Evolutionary conservation across 2,113 vertebrate genomes (phyloP), one percentile per base, ranked within the genome.

Genomic region (Cnemophilus loriae): DNA sequence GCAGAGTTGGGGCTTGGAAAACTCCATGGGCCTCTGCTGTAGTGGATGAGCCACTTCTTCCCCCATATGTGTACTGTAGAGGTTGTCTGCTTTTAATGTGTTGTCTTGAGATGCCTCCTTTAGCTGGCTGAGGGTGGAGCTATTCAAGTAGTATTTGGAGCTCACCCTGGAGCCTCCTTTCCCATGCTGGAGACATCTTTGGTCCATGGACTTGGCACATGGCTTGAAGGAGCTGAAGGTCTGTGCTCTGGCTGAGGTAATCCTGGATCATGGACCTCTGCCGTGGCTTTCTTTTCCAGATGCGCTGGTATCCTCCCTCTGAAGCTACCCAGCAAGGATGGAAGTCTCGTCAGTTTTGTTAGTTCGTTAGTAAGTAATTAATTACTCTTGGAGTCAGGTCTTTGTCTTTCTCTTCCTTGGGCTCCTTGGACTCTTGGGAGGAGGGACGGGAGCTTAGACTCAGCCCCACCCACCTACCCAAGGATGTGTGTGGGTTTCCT

Each of bases 311-410:
- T 95, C 99, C 99, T 79, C 98, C 99, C 80, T 99, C 99, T 20
- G 99, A 99, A 90, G 98, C 98, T 64, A 98, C 99, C 88, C 99
- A 99, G 97, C 99, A 99, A 98, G 99, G 99, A 98, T 99, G 99
- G 99, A 99, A 99, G 93, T 99, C 99, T 74, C 98, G 99, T 93
- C 99, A 99, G 97, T 99, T 99, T 98, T 99, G 99, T 98, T 99
- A 99, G 95, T 96, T 97, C 35, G 41, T 97, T 96, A 91, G 98
- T 98, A 97, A 98, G 98, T 98, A 97, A 70, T 27, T 75, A 21
- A 70, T 61, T 23, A 18, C 47, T 76, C 33, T 33, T 8, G 55
- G 13, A 65, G 56, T 35, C 1, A n/a, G 69, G 61, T 75, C 47
- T 61, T 85, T 68, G 59, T 33, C 35, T 52, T 61, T 35, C 27